Conservation (phyloP, 2,888 invertebrate species). For the Cloeon dipterum region DNA sequence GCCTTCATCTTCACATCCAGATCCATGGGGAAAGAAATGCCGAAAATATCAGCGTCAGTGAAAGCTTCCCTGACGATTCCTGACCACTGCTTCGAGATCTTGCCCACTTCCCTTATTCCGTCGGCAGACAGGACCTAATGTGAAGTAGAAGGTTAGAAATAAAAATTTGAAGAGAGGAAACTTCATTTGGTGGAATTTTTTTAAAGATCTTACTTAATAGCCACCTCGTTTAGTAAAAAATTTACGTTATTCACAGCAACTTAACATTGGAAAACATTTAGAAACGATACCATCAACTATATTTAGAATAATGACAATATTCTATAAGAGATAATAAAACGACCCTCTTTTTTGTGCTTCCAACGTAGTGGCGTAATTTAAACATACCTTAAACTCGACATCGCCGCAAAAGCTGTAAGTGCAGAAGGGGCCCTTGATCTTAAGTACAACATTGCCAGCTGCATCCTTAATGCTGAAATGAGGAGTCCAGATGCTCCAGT, state of each 20-base stretch:
- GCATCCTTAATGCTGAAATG: too few relatives aligned
- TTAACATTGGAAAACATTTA: too few relatives aligned
- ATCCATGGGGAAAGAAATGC: slow-evolving; percentile 23
- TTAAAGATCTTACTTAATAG: too few relatives aligned
- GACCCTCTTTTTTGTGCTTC: too few relatives aligned
- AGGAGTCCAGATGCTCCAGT: too few relatives aligned
- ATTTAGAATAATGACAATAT: too few relatives aligned
- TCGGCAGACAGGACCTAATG: slow-evolving; percentile 18
- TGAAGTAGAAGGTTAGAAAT: slow-evolving; percentile 8
- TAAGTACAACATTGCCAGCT: slow-evolving; percentile 16
- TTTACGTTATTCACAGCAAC: neutral
- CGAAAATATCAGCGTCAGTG: slow-evolving; percentile 25
- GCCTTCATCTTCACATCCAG: slow-evolving; percentile 23
- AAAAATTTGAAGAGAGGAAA: slow-evolving; percentile 3
- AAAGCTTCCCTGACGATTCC: slow-evolving; percentile 21
- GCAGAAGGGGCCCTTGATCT: slow-evolving; percentile 18
- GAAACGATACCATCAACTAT: too few relatives aligned
- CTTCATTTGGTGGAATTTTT: too few relatives aligned
- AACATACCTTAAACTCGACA: slow-evolving; percentile 19
- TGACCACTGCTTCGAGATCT: slow-evolving; percentile 23
- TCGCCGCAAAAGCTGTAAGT: slow-evolving; percentile 19
- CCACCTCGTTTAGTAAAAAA: too few relatives aligned
- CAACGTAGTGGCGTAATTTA: too few relatives aligned
- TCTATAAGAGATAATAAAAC: too few relatives aligned
- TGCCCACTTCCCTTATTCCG: slow-evolving; percentile 18